Base-by-base conservation (phyloP, 2,797 vertebrate species). In the Fistularia commersonii region DNA sequence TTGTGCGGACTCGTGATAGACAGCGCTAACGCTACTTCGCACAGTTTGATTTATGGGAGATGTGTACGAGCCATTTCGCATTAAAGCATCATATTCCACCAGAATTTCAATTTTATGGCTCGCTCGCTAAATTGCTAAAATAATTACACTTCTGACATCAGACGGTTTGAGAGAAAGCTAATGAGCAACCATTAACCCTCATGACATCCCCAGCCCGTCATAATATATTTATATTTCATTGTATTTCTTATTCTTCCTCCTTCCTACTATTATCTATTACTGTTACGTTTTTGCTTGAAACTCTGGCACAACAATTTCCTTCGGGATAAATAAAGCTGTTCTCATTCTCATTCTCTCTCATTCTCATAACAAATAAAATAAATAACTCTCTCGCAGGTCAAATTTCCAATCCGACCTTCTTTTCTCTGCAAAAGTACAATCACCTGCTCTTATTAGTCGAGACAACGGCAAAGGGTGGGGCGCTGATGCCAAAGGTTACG, bases 391-490 rank as follows among this genome's bases (percentile, higher is more conserved):
- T 59, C 52, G 67, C 43, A 49, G 51, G 50, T 77, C 67, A 48
- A 35, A 5, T 4, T 49, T 60, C 54, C 79, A 72, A 79, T 83
- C 70, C 69, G 61, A 79, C 77, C 66, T 61, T 59, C 66, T 31
- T 57, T 12, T 66, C 37, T 51, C 34, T 52, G 35, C 60, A 45
- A 10, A 53, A 58, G 31, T 44, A 59, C 55, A 68, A 66, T 73
- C 70, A 77, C 54, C 81, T 83, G 54, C 15, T 65, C 64, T 62
- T 64, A 81, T 44, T 43, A 54, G 37, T 66, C 69, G 68, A 69
- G 74, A 77, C 72, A 46, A 1, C 0, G 13, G 8, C n/a, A 38
- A 46, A 14, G 56, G 36, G 38, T 4, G 55, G 45, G 49, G 48
- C n/a, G 55, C 62, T 61, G 43, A 39, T 49, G 47, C n/a, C 6